Percentiles rank a stretch among this genome's conserved stretches.
Conservation (phyloP, 2,113 vertebrate genomes). For the Stomatorhinus ivindoensis region DNA sequence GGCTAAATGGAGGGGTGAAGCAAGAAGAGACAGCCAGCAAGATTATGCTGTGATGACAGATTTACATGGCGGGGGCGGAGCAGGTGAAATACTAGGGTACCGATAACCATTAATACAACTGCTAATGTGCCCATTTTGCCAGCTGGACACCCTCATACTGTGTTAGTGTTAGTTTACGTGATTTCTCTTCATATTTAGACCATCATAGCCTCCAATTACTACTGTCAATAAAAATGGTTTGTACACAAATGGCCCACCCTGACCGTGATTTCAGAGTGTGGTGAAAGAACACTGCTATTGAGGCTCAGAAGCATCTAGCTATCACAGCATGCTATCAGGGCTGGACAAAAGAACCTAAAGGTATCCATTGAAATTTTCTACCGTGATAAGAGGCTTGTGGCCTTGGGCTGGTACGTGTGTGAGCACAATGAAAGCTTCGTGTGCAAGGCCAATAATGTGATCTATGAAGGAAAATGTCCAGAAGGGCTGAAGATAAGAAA, state of each 20-base stretch:
- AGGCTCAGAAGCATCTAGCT: background rate
- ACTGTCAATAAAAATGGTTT: background rate
- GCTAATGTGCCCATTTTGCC: background rate
- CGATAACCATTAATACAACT: background rate
- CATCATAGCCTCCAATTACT: background rate
- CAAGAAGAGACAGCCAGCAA: background rate
- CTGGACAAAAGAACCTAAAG: background rate
- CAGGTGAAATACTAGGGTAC: background rate
- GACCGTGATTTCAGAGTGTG: background rate
- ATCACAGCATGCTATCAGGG: background rate
- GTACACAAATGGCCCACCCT: background rate
- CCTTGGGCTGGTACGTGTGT: background rate
- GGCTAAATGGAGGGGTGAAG: background rate
- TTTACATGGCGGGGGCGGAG: background rate
- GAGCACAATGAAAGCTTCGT: background rate
- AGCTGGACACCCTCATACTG: background rate
- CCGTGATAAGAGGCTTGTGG: background rate
- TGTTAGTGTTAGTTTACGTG: background rate
- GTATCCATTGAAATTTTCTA: background rate
- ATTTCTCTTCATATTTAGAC: background rate
- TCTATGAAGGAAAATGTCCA: slow-evolving; percentile 43
- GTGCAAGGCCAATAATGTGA: slow-evolving; percentile 28
- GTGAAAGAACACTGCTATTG: background rate
- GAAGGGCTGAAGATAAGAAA: slow-evolving; percentile 46
- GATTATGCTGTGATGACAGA: slow-evolving; percentile 4